A percentile compares a stretch with the other conserved stretches of the same genome.
Evolutionary conservation across 2,797 vertebrate genomes (phyloP).

Genomic region (Thripadectes ignobilis): DNA sequence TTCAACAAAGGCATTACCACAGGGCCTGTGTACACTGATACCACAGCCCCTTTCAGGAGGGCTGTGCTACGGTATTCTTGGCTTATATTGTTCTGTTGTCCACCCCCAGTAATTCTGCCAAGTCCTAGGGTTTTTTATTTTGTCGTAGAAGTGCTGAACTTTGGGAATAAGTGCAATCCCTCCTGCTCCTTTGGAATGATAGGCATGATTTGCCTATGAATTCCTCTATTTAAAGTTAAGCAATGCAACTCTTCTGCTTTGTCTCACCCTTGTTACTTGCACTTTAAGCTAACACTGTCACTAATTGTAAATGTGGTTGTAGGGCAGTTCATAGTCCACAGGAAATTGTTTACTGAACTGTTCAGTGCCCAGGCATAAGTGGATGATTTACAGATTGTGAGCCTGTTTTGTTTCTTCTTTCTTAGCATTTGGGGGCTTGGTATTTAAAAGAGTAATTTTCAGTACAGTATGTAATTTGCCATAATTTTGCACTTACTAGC

Average conservation of each 20-base stretch:
- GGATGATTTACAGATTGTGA: conserved; percentile 57
- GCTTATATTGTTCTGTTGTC: neutral
- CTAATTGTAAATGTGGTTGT: conserved; percentile 54
- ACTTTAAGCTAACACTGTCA: conserved; percentile 63
- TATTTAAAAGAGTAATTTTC: conserved; percentile 7
- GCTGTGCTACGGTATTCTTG: neutral
- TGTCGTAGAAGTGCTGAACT: neutral
- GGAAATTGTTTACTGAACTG: conserved; percentile 60
- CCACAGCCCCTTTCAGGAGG: neutral
- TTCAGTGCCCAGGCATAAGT: conserved; percentile 41
- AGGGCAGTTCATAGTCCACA: conserved; percentile 51
- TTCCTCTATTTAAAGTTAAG: conserved; percentile 20
- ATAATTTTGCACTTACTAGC: neutral
- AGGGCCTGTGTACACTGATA: conserved; percentile 22
- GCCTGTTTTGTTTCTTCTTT: conserved; percentile 45
- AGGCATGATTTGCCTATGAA: neutral
- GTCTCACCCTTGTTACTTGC: conserved; percentile 39
- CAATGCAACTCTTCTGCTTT: conserved; percentile 36
- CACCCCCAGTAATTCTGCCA: neutral
- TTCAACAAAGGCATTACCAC: conserved; percentile 27
- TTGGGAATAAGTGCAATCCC: neutral
- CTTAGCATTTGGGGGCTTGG: neutral
- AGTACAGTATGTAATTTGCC: neutral
- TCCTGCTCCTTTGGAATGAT: neutral
- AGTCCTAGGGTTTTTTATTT: neutral